Evolutionary conservation across 2,797 vertebrate genomes (phyloP).

Genomic region (Ceryle rudis): DNA sequence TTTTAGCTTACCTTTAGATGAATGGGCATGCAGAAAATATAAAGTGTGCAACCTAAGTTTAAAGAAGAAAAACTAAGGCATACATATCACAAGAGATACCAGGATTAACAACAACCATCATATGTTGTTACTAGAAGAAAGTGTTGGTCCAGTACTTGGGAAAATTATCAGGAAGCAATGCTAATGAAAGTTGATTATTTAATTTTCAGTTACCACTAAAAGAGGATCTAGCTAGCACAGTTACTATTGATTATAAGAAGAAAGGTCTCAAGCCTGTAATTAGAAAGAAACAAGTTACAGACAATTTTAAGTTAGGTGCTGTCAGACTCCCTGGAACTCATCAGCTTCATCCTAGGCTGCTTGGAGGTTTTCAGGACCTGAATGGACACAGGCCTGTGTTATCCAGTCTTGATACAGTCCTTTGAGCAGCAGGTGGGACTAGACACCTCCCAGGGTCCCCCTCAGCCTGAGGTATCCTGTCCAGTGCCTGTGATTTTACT

Average conservation of each 20-base stretch:
- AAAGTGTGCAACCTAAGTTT: neutral
- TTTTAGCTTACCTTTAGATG: neutral
- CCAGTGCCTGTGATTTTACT: neutral
- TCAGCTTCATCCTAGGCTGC: neutral
- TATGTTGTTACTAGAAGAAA: neutral
- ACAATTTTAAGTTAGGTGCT: neutral
- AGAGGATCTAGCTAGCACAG: neutral
- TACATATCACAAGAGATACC: neutral
- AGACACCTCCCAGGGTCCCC: neutral
- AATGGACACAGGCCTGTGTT: neutral
- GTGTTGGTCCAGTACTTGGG: neutral
- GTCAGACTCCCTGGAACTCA: neutral
- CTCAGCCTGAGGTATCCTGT: neutral
- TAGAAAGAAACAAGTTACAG: neutral
- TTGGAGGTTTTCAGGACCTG: neutral
- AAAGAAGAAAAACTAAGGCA: neutral
- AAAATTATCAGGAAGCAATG: neutral
- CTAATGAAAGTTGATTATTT: neutral
- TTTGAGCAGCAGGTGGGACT: neutral
- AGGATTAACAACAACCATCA: neutral
- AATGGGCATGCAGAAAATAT: neutral
- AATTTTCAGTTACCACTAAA: neutral
- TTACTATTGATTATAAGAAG: neutral
- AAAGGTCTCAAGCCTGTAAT: neutral
- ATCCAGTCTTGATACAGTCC: rapidly evolving